Conservation (phyloP, 2,113 vertebrate genomes). For the Vombatus ursinus region DNA sequence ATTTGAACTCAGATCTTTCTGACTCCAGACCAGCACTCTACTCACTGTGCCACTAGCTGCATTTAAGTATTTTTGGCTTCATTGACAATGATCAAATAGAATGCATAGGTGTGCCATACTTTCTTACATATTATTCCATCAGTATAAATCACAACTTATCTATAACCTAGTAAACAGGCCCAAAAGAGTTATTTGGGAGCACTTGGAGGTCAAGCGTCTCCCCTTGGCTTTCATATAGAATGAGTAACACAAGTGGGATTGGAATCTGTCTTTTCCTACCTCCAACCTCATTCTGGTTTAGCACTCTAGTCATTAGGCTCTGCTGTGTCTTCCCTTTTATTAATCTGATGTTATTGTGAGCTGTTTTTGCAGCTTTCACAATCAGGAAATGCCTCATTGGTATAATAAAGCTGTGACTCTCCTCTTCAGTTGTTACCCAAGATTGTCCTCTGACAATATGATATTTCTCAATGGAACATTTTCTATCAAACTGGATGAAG, state of each 20-base stretch:
- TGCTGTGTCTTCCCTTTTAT: not conserved
- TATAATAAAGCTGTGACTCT: not conserved
- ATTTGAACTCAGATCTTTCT: not conserved
- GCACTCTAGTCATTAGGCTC: not conserved
- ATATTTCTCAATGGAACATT: not conserved
- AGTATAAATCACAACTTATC: not conserved
- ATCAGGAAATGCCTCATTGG: not conserved
- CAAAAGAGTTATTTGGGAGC: not conserved
- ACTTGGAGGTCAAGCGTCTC: not conserved
- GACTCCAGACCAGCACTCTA: not conserved
- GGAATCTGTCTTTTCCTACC: not conserved
- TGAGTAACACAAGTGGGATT: not conserved
- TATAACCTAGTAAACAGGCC: not conserved
- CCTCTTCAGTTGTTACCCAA: not conserved
- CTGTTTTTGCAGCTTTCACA: not conserved
- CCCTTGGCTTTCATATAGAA: not conserved
- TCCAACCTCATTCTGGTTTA: not conserved
- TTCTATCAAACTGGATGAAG: not conserved
- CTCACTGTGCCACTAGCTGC: not conserved
- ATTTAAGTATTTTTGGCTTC: not conserved
- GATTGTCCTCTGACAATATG: not conserved
- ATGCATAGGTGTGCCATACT: not conserved
- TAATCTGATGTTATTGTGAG: not conserved
- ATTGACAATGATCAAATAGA: not conserved
- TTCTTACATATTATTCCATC: not conserved